Evolutionary conservation across 2,113 vertebrate genomes (phyloP).

Genomic region (Panurus biarmicus): DNA sequence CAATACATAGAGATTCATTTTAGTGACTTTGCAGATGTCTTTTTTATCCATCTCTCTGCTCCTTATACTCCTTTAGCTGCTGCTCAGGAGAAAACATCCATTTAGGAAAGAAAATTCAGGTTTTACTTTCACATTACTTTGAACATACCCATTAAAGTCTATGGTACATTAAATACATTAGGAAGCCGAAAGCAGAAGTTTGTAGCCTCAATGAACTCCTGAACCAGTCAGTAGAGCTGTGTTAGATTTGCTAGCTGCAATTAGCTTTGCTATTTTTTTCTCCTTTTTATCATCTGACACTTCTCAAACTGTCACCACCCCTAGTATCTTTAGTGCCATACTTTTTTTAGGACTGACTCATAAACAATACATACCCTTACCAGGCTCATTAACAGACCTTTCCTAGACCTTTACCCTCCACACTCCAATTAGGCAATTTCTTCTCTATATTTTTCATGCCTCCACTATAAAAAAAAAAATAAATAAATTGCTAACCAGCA

Average conservation of each 20-base stretch:
- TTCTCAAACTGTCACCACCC: slow-evolving; percentile 14
- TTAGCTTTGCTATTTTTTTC: slow-evolving; percentile 50
- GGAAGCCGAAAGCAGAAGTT: slow-evolving; percentile 35
- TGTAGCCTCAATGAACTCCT: slow-evolving; percentile 18
- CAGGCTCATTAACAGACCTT: background rate
- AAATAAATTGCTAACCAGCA: background rate
- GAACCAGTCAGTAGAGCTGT: background rate
- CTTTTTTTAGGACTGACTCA: background rate
- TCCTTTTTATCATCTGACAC: background rate
- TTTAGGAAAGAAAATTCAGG: background rate
- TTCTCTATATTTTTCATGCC: background rate
- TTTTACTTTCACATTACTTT: background rate
- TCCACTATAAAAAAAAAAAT: background rate
- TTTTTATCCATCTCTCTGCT: background rate
- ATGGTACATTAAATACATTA: background rate
- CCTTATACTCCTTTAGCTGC: background rate
- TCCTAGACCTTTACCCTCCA: background rate
- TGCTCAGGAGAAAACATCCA: background rate
- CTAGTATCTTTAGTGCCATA: background rate
- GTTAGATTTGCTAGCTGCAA: background rate
- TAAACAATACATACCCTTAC: background rate
- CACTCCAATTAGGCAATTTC: background rate
- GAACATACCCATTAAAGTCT: slow-evolving; percentile 26
- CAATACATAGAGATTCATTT: background rate
- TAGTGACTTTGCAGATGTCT: background rate